A percentile compares a stretch with the other conserved stretches of the same genome.
These are phyloP conservation scores for Aphidoletes aphidimyza DNA, from an alignment of 2,888 invertebrate species.

Conservation along the genomic window DNA sequence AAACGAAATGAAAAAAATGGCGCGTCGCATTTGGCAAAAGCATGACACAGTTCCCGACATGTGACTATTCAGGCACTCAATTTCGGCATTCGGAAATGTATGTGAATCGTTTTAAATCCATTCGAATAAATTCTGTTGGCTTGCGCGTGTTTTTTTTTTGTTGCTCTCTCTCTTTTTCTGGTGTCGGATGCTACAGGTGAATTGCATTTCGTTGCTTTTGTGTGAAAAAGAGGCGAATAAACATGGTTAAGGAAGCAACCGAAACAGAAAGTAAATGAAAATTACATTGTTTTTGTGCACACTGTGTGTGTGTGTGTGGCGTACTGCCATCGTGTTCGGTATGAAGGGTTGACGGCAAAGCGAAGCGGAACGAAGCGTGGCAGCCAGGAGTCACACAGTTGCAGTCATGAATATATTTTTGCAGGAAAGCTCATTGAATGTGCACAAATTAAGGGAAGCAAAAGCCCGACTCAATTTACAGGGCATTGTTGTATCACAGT, in stretches of 20 bases:
- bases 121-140: constrained; percentile 24
- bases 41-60: constrained; percentile 50
- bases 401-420: too few relatives aligned
- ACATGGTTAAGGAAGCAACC: neutral
- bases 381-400: neutral
- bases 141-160: too few relatives aligned
- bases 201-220: neutral
- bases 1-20: neutral
- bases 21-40: neutral
- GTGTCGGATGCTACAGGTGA: constrained; percentile 10
- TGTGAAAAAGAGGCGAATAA: too few relatives aligned
- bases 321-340: too few relatives aligned
- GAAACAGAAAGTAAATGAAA: constrained; percentile 8
- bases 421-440: neutral
- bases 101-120: constrained; percentile 29
- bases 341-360: too few relatives aligned
- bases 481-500: neutral
- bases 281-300: constrained; percentile 12
- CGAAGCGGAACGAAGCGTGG: too few relatives aligned
- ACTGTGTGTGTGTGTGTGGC: neutral
- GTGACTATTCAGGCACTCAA: neutral
- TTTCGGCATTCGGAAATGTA: constrained; percentile 32
- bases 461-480: constrained; percentile 25
- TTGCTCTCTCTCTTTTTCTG: neutral
- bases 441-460: constrained; percentile 9